Base-by-base conservation (phyloP, 2,797 vertebrate species). In the Sarcoramphus papa region DNA sequence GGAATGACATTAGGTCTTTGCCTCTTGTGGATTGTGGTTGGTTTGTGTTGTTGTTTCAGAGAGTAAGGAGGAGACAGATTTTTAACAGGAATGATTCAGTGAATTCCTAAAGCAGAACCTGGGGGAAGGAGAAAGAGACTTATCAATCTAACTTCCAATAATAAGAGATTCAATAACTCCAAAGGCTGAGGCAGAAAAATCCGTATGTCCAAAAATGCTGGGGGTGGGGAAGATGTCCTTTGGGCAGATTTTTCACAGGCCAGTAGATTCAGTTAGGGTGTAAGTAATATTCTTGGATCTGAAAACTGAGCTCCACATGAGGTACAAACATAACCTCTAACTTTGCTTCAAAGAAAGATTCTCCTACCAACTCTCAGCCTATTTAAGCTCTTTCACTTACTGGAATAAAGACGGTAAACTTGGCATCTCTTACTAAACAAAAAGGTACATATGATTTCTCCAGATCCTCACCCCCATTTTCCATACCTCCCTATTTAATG, bases 221-320 rank as follows among this genome's bases (percentile, higher is more conserved):
- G 5, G 18, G 2, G 3, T 28, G 13, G 12, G 13, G 21, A 74
- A 2, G 0, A 56, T 8, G 7, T 21, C 57, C 53, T 72, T 43
- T 18, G 45, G 57, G 70, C 15, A 82, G 48, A 24, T 41, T 24
- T 37, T 45, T 41, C 35, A 70, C 41, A 47, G 19, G 22, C 7
- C 17, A 35, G 9, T 6, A 51, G 31, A 60, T 84, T 56, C 28
- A 50, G 16, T 19, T 24, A 18, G 3, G 18, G 6, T 11, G 1
- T 6, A 68, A 76, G 8, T 11, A 1, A 69, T 18, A n/a, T 72
- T 65, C 9, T 64, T 2, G 3, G 23, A 80, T 77, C 40, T 48
- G 18, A 68, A 93, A 95, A 70, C 10, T 33, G 25, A 53, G 53
- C 5, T 74, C 33, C 54, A 48, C 7, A 8, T 10, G 31, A 51